A percentile compares a stretch with the other conserved stretches of the same genome.
phyloP scores from a whole-genome alignment of 2,888 invertebrate genomes.

The Ormia ochracea region DNA sequence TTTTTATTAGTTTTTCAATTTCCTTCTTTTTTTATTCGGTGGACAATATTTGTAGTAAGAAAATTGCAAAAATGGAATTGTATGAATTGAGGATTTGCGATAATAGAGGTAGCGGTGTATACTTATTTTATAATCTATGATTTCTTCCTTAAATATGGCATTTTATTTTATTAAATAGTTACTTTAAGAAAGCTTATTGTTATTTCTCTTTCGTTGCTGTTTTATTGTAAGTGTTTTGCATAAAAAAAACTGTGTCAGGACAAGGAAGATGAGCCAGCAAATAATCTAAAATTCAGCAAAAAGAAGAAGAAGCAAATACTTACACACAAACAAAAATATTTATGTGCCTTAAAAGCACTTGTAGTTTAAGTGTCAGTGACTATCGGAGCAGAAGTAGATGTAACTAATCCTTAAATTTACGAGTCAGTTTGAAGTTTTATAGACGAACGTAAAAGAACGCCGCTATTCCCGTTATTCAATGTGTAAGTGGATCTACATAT shows the following conservation, averaged over 20 bases:
- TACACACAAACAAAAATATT: not conserved
- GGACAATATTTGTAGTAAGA: no score
- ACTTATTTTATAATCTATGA: not conserved
- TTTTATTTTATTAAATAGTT: not conserved
- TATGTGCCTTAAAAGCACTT: constrained; percentile 31
- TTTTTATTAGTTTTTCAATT: no score
- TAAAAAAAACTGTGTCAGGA: constrained; percentile 45
- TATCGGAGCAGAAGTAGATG: constrained; percentile 51
- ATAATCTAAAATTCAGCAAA: constrained; percentile 6
- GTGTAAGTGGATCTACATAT: not conserved
- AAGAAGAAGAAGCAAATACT: not conserved
- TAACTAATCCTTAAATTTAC: constrained; percentile 58
- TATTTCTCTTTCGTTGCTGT: not conserved
- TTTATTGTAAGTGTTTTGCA: not conserved
- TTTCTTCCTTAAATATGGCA: not conserved
- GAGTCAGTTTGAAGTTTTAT: constrained; percentile 35
- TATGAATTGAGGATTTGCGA: no score
- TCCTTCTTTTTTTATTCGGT: no score
- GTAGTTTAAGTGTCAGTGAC: constrained; percentile 49
- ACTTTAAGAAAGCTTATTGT: constrained; percentile 22
- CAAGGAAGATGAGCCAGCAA: constrained; percentile 32
- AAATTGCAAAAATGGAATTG: no score
- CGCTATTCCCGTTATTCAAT: not conserved
- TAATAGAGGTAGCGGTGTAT: not conserved
- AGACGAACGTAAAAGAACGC: constrained; percentile 13